A percentile compares a stretch with the other conserved stretches of the same genome.
These are phyloP conservation scores for Sipha flava DNA, from an alignment of 1,140 invertebrate species.

Conservation along the genomic window DNA sequence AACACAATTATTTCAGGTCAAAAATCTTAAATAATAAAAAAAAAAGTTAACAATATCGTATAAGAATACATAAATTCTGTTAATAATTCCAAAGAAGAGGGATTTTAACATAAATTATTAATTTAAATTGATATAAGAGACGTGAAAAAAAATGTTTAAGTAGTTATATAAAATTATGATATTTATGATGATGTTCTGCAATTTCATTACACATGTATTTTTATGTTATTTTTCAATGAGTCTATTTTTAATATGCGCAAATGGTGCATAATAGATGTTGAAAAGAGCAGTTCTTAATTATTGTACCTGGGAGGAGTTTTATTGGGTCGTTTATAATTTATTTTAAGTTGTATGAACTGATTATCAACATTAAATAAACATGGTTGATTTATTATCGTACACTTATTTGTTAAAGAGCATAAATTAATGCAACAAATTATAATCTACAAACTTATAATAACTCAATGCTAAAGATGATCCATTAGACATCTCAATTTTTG, in stretches of 20 bases:
- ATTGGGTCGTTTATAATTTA: conserved; percentile 19
- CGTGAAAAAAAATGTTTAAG: no score
- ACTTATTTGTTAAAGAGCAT: neutral
- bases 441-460: neutral
- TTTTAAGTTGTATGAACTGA: neutral
- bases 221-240: neutral
- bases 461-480: neutral
- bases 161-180: no score
- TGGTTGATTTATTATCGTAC: neutral
- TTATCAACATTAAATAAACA: conserved; percentile 10
- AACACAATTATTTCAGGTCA: no score
- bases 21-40: no score
- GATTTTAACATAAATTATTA: no score
- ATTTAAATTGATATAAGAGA: no score
- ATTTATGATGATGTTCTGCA: no score
- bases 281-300: neutral
- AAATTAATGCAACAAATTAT: neutral
- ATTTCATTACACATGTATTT: neutral
- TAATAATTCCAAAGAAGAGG: no score
- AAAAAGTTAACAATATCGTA: no score
- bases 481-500: neutral
- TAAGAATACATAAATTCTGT: no score
- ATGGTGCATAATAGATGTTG: neutral
- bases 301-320: conserved; percentile 10
- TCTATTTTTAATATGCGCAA: neutral